A percentile compares a stretch with the other conserved stretches of the same genome.
Conservation (phyloP, 2,888 invertebrate genomes). For the Entomobrya multifasciata region DNA sequence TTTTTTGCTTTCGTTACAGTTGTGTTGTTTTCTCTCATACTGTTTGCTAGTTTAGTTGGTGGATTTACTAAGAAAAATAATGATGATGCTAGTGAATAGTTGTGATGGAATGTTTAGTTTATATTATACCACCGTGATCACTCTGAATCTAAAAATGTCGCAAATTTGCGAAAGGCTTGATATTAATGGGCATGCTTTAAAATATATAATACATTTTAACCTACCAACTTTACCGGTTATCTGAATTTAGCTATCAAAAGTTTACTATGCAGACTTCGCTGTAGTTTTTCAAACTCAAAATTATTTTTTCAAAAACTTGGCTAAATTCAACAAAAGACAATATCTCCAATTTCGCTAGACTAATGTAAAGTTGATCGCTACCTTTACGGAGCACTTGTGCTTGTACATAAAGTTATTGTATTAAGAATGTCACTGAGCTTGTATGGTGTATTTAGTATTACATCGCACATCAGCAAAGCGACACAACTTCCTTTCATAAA, state of each 20-base stretch:
- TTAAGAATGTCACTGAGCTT: conserved; percentile 25
- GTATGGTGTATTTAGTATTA: conserved; percentile 23
- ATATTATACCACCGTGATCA: conserved; percentile 38
- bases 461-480: conserved; percentile 40
- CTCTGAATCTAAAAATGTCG: conserved; percentile 37
- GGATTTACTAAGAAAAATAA: background rate
- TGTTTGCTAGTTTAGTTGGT: conserved; percentile 41
- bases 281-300: too few relatives aligned
- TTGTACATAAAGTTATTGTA: conserved; percentile 6
- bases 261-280: too few relatives aligned
- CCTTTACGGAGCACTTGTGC: background rate
- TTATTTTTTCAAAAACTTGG: too few relatives aligned
- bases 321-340: too few relatives aligned
- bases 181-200: too few relatives aligned
- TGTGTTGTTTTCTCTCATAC: conserved; percentile 23
- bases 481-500: conserved; percentile 65
- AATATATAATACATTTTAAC: too few relatives aligned
- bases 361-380: too few relatives aligned
- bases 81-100: background rate
- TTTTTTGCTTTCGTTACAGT: conserved; percentile 20
- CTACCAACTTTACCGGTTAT: too few relatives aligned
- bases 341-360: too few relatives aligned
- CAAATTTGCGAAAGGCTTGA: too few relatives aligned
- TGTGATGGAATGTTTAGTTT: conserved; percentile 18
- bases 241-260: too few relatives aligned